Percentiles rank a stretch among this genome's conserved stretches.
Conservation (phyloP, 2,113 vertebrate genomes). For the Dipodomys ordii region DNA sequence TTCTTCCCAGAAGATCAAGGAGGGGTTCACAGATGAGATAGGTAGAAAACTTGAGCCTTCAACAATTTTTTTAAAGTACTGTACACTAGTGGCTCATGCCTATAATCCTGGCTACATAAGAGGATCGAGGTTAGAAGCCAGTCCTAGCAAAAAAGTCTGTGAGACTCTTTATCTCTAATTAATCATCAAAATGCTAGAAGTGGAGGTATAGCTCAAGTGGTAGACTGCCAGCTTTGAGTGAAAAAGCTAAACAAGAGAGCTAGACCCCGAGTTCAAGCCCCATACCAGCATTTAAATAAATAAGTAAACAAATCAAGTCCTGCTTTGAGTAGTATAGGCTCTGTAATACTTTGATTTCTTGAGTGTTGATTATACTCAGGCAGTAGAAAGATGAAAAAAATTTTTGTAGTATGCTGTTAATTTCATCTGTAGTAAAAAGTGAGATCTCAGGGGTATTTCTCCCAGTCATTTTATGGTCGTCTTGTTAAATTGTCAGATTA, state of each 20-base stretch:
- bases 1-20: not conserved
- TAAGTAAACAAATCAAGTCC: not conserved
- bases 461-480: conserved; percentile 66
- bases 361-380: conserved; percentile 38
- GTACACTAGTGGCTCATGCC: no score
- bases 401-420: conserved; percentile 1
- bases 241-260: no score
- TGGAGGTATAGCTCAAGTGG: no score
- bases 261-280: no score
- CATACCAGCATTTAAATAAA: no score
- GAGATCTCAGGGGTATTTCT: conserved; percentile 59
- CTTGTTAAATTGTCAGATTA: conserved; percentile 75
- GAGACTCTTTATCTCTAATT: no score
- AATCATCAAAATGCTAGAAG: no score
- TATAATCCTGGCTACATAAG: no score
- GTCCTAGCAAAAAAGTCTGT: no score
- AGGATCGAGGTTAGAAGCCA: no score
- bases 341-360: conserved; percentile 36
- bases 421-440: conserved; percentile 48
- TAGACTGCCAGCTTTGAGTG: no score
- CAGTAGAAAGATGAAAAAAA: conserved; percentile 50
- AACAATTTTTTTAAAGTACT: not conserved
- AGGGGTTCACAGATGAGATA: not conserved
- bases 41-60: not conserved
- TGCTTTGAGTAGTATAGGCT: not conserved